Base-by-base conservation (phyloP, 2,113 vertebrate species). In the Nipponia nippon region DNA sequence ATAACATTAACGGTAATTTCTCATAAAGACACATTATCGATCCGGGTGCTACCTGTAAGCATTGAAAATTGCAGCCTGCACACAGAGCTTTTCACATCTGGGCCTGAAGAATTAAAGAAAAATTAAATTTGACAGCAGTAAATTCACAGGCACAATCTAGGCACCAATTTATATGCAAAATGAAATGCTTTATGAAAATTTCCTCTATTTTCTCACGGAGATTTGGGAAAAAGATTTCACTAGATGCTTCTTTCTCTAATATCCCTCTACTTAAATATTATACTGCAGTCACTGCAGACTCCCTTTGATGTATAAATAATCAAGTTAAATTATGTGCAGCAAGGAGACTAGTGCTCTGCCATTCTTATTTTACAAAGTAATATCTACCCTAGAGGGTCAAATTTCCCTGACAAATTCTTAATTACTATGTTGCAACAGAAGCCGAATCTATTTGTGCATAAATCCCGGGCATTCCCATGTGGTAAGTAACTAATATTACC, bases 301-400 rank as follows among this genome's bases (percentile, higher is more conserved):
- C 96, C 96, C 99, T 99, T 99, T 99, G 99, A 99, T 99, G 99
- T 99, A 99, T 99, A 99, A 99, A 99, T 99, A 99, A 99, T 99
- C 99, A 98, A 98, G 98, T 98, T 98, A 99, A 99, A 99, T 99
- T 99, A 99, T 99, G 98, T 99, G 99, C 97, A 88, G 98, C 97
- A 98, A 98, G 96, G 98, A 99, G 98, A 98, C 98, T 98, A 97
- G 96, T 98, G 98, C 98, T 98, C 98, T 98, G 98, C 98, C 98
- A 98, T 99, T 99, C 99, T 98, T 99, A 99, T 99, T 99, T 99
- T 99, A 99, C 99, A 99, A 99, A 99, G 99, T 99, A 98, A 99
- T 99, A 99, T 99, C 99, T 99, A 99, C 99, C 99, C 99, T 98
- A 99, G 99, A 99, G 99, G 99, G 99, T 99, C 99, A 99, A 99